Percentiles rank a stretch among this genome's conserved stretches.
phyloP scores from a whole-genome alignment of 2,888 invertebrate genomes.

The Tachina lurida region DNA sequence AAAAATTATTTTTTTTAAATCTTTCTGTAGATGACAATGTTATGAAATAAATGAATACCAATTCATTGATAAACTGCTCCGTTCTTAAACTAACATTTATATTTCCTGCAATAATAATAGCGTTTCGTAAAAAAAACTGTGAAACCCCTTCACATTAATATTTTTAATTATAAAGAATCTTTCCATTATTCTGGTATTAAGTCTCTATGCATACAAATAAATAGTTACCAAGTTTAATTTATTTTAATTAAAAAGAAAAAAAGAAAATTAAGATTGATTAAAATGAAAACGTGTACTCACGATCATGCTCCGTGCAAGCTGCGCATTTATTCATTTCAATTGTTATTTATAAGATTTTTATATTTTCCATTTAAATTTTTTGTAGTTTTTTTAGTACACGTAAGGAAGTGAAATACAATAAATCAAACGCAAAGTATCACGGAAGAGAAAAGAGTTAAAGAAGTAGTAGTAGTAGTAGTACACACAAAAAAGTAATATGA shows the following conservation, averaged over 20 bases:
- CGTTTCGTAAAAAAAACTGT: conserved; percentile 9
- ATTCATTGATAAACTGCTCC: too few species aligned
- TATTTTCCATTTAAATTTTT: conserved; percentile 53
- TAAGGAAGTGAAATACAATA: conserved; percentile 62
- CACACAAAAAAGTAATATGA: too few species aligned
- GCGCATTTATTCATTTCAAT: conserved; percentile 79
- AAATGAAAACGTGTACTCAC: conserved; percentile 87
- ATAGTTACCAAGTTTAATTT: conserved; percentile 32
- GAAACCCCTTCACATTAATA: background rate
- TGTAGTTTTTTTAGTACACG: conserved; percentile 64
- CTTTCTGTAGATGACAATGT: too few species aligned
- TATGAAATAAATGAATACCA: too few species aligned
- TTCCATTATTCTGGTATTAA: background rate
- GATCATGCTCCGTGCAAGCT: conserved; percentile 96
- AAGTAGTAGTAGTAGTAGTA: conserved; percentile 35
- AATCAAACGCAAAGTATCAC: conserved; percentile 64
- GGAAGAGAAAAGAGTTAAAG: conserved; percentile 57
- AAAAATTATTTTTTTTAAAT: too few species aligned
- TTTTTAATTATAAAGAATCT: background rate
- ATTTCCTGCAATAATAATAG: too few species aligned
- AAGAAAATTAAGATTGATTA: conserved; percentile 61
- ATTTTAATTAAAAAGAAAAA: conserved; percentile 16
- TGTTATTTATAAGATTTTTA: conserved; percentile 68
- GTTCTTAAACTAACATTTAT: too few species aligned
- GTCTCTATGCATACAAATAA: background rate